Evolutionary conservation across 1,140 invertebrate genomes (phyloP).

Genomic region (Drosophila carrolli): DNA sequence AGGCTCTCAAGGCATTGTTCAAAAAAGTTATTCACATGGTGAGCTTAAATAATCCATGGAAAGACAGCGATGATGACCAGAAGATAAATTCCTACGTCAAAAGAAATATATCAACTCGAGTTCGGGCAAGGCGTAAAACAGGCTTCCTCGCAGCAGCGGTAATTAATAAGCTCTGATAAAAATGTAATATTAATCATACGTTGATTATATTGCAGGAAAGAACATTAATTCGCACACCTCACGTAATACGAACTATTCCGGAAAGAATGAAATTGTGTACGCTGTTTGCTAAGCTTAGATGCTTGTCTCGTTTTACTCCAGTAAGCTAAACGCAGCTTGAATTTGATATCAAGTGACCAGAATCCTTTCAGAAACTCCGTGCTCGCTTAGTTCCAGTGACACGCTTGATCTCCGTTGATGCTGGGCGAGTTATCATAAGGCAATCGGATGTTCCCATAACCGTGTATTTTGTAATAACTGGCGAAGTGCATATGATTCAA

Average conservation of each 20-base stretch:
- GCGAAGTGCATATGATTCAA: slow-evolving; percentile 43
- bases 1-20: slow-evolving; percentile 21
- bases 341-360: not conserved
- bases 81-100: not conserved
- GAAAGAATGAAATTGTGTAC: slow-evolving; percentile 38
- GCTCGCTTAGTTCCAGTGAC: slow-evolving; percentile 47
- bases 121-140: slow-evolving; percentile 21
- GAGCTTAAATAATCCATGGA: slow-evolving; percentile 47
- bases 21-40: slow-evolving; percentile 49
- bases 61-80: slow-evolving; percentile 9
- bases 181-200: too few species aligned
- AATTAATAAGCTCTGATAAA: not conserved
- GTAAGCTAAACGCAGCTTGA: slow-evolving; percentile 9
- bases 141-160: slow-evolving; percentile 37
- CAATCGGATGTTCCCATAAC: slow-evolving; percentile 29
- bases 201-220: slow-evolving; percentile 41
- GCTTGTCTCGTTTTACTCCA: slow-evolving; percentile 33
- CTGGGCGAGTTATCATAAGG: slow-evolving; percentile 40
- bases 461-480: slow-evolving; percentile 43
- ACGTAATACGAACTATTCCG: slow-evolving; percentile 18
- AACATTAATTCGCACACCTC: slow-evolving; percentile 42
- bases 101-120: slow-evolving; percentile 10
- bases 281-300: slow-evolving; percentile 38
- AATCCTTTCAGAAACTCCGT: slow-evolving; percentile 37
- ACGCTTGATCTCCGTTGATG: slow-evolving; percentile 28